These are phyloP conservation scores for Drosophila stalkeri DNA, from an alignment of 2,888 invertebrate genomes.

Conservation along the genomic window DNA sequence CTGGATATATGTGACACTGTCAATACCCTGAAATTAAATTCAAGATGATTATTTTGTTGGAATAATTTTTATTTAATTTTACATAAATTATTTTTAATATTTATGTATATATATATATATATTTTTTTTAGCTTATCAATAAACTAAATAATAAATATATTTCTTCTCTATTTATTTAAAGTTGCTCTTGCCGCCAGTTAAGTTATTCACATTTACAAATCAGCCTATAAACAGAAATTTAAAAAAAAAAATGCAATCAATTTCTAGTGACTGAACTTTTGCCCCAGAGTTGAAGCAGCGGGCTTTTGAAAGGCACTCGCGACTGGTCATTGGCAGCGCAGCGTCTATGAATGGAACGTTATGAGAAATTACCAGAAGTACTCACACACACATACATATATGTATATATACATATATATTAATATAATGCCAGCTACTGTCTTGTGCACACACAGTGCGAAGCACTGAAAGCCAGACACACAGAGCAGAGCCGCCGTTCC, in stretches of 20 bases:
- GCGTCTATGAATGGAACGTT: slow-evolving; percentile 40
- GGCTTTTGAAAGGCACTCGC: slow-evolving; percentile 37
- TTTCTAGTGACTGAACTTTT: slow-evolving; percentile 12
- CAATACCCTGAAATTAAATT: slow-evolving; percentile 12
- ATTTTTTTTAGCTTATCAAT: no score
- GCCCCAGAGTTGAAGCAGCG: slow-evolving; percentile 25
- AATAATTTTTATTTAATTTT: neutral
- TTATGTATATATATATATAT: no score
- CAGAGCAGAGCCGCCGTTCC: slow-evolving; percentile 1
- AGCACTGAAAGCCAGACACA: slow-evolving; percentile 20
- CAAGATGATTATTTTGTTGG: fast-evolving
- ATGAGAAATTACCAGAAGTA: slow-evolving; percentile 61
- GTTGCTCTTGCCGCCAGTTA: no score
- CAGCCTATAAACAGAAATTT: neutral
- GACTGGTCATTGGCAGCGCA: slow-evolving; percentile 58
- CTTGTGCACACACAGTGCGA: slow-evolving; percentile 44
- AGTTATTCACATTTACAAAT: neutral
- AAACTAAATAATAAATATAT: neutral
- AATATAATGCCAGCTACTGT: slow-evolving; percentile 64
- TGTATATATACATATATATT: slow-evolving; percentile 39
- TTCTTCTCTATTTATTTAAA: neutral
- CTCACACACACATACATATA: slow-evolving; percentile 25
- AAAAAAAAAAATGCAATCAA: slow-evolving; percentile 1
- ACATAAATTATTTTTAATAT: neutral
- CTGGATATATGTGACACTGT: neutral